Percentiles rank a stretch among this genome's conserved stretches.
These are phyloP conservation scores for Drosophila albomicans DNA, from an alignment of 1,140 invertebrate genomes.

Conservation along the genomic window DNA sequence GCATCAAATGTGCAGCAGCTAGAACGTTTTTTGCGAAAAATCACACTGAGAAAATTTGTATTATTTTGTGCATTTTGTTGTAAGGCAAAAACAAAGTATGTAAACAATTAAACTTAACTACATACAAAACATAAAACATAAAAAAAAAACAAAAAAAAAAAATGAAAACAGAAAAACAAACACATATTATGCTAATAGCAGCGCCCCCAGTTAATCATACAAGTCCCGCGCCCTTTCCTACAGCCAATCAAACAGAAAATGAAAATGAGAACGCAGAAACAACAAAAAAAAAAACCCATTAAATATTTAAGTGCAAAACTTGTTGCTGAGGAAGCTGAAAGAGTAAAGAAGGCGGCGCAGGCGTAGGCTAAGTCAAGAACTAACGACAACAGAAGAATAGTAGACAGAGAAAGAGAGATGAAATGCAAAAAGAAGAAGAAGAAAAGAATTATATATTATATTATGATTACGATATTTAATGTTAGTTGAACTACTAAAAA, in stretches of 20 bases:
- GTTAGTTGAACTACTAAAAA: slow-evolving; percentile 81
- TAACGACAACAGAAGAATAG: slow-evolving; percentile 39
- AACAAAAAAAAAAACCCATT: neutral
- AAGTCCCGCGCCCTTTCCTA: neutral
- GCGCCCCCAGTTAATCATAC: slow-evolving; percentile 45
- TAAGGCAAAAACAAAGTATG: slow-evolving; percentile 47
- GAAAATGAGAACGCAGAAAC: too few species aligned
- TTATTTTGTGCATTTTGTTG: slow-evolving; percentile 79
- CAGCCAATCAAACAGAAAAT: neutral
- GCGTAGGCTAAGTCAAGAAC: slow-evolving; percentile 50
- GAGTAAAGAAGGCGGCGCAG: slow-evolving; percentile 20
- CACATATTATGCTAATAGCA: slow-evolving; percentile 50
- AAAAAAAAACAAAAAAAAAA: neutral
- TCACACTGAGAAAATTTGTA: slow-evolving; percentile 63
- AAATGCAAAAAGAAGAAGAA: slow-evolving; percentile 1
- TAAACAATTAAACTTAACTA: slow-evolving; percentile 10
- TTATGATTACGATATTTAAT: slow-evolving; percentile 77
- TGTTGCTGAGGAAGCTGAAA: slow-evolving; percentile 15
- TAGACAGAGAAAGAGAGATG: slow-evolving; percentile 13
- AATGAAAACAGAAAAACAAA: neutral
- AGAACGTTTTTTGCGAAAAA: slow-evolving; percentile 38
- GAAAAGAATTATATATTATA: slow-evolving; percentile 57
- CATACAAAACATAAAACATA: slow-evolving; percentile 18
- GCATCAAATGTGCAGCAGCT: slow-evolving; percentile 65
- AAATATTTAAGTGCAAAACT: slow-evolving; percentile 33